These are phyloP conservation scores for Butorides virescens DNA, from an alignment of 2,113 vertebrate species.

Conservation along the genomic window DNA sequence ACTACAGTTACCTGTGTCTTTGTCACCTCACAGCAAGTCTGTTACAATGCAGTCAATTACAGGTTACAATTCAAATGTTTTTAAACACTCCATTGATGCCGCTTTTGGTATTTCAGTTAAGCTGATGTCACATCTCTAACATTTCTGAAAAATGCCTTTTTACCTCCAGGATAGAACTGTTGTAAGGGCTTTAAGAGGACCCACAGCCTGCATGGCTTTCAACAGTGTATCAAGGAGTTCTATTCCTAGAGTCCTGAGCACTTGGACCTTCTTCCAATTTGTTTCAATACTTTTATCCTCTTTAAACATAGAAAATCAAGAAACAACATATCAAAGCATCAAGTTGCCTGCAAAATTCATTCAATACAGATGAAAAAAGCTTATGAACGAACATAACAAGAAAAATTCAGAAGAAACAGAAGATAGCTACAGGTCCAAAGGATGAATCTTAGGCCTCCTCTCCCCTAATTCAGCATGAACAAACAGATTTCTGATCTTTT, in stretches of 20 bases:
- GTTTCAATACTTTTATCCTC: background rate
- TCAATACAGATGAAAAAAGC: background rate
- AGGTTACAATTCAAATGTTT: background rate
- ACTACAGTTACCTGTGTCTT: background rate
- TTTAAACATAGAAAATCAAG: background rate
- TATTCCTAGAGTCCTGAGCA: background rate
- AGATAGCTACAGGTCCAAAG: background rate
- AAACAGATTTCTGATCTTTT: background rate
- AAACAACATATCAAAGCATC: background rate
- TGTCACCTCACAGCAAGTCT: background rate
- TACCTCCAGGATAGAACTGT: background rate
- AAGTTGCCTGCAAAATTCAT: background rate
- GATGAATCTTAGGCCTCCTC: rapidly evolving
- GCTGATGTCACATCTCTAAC: background rate
- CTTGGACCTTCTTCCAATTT: background rate
- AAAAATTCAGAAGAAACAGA: background rate
- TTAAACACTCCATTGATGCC: background rate
- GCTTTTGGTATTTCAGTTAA: background rate
- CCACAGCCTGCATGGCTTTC: background rate
- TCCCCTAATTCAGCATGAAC: background rate
- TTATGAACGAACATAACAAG: background rate
- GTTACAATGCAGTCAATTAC: background rate
- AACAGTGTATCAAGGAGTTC: background rate
- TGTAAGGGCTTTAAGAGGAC: background rate
- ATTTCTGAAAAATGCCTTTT: background rate